Percentiles rank a stretch among this genome's conserved stretches.
These are phyloP conservation scores for Agrotis clavis DNA, from an alignment of 2,888 invertebrate genomes.

Conservation along the genomic window DNA sequence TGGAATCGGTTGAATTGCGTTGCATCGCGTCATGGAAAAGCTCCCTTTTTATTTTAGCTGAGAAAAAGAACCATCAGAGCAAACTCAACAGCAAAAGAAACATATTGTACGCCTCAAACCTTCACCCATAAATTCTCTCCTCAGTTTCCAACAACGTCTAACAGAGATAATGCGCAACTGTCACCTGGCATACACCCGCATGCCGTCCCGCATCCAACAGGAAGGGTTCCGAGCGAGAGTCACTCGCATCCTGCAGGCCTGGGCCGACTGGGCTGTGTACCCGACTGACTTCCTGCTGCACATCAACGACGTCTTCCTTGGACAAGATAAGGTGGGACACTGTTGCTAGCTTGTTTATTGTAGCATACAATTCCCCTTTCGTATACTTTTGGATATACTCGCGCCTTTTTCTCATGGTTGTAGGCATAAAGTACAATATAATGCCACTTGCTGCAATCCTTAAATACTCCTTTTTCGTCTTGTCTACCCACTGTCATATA, in stretches of 20 bases:
- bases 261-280: slow-evolving; percentile 99
- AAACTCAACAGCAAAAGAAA: no score
- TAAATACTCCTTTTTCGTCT: no score
- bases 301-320: slow-evolving; percentile 97
- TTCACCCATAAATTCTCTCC: not conserved
- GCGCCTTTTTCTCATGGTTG: no score
- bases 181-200: slow-evolving; percentile 94
- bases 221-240: slow-evolving; percentile 98
- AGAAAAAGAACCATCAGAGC: no score
- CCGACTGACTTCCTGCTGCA: slow-evolving; percentile 97
- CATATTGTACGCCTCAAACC: no score
- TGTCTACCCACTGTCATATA: no score
- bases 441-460: no score
- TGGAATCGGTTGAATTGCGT: no score
- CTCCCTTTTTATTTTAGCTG: no score
- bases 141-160: slow-evolving; percentile 95
- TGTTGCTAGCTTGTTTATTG: not conserved
- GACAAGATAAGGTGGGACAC: slow-evolving; percentile 86
- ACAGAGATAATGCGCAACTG: slow-evolving; percentile 88
- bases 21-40: no score
- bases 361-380: not conserved
- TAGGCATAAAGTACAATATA: no score
- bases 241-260: slow-evolving; percentile 97
- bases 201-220: slow-evolving; percentile 96
- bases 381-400: no score